A percentile compares a stretch with the other conserved stretches of the same genome.
These are phyloP conservation scores for Platyscapa corneri DNA, from an alignment of 1,140 invertebrate species.

Conservation along the genomic window DNA sequence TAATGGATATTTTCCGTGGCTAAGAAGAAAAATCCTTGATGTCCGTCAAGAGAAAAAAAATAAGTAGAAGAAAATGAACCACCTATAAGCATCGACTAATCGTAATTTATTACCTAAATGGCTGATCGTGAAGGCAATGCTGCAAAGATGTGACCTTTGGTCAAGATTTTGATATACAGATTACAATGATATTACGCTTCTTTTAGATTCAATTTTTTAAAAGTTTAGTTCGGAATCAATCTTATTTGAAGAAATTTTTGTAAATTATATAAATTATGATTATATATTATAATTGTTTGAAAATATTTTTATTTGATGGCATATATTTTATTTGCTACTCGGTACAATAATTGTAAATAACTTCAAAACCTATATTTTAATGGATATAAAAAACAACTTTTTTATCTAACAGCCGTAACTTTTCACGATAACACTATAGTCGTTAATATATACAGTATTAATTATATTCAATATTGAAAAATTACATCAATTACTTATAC, in stretches of 20 bases:
- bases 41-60: background rate
- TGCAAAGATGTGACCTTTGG: background rate
- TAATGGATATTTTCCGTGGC: conserved; percentile 46
- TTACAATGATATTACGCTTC: background rate
- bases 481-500: background rate
- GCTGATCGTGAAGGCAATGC: no score
- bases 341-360: background rate
- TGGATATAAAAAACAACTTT: background rate
- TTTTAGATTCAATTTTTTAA: background rate
- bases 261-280: no score
- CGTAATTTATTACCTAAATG: background rate
- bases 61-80: background rate
- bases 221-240: background rate
- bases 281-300: no score
- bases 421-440: background rate
- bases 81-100: background rate
- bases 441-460: background rate
- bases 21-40: background rate
- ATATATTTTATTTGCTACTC: background rate
- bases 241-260: no score
- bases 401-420: background rate
- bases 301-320: no score
- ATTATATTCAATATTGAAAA: background rate
- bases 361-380: background rate
- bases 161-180: background rate